phyloP scores from a whole-genome alignment of 30 jellyfish, hydroid and myxozoan genomes.

The Aurelia coerulea region DNA sequence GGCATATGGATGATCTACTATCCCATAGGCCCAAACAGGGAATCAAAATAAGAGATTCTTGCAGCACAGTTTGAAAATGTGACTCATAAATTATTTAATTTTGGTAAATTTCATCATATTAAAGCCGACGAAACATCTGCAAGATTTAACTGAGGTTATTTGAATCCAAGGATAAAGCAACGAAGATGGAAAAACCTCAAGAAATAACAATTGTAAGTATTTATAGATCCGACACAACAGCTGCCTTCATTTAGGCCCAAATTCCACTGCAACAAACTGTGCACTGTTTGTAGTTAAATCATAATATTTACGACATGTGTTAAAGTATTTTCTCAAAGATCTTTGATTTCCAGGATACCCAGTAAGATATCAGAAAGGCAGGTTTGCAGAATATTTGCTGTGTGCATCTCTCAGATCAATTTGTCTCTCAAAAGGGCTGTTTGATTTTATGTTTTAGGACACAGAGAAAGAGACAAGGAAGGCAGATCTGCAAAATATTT shows the following conservation, averaged over 20 bases:
- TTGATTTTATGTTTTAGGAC: background rate
- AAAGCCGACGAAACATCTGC: background rate
- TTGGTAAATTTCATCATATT: background rate
- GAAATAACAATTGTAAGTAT: conserved; percentile 34
- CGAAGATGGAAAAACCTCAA: conserved; percentile 60
- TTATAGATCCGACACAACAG: too few relatives aligned
- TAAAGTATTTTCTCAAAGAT: too few relatives aligned
- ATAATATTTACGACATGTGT: too few relatives aligned
- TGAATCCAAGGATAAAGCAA: background rate
- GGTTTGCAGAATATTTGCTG: too few relatives aligned
- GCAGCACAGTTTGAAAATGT: too few relatives aligned
- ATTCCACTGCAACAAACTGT: background rate
- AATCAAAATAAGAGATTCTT: background rate
- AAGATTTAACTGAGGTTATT: background rate
- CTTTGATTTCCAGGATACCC: too few relatives aligned
- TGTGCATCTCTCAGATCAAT: background rate
- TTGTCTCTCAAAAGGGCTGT: background rate
- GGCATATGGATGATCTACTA: too few relatives aligned
- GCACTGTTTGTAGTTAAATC: too few relatives aligned
- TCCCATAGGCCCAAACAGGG: too few relatives aligned
- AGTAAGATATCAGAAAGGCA: too few relatives aligned
- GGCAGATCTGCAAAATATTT: conserved; percentile 11
- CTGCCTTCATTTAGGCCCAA: background rate
- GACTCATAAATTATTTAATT: conserved; percentile 1
- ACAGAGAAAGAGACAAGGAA: background rate